Conservation (phyloP, 1,140 invertebrate species). For the Procambarus virginalis region DNA sequence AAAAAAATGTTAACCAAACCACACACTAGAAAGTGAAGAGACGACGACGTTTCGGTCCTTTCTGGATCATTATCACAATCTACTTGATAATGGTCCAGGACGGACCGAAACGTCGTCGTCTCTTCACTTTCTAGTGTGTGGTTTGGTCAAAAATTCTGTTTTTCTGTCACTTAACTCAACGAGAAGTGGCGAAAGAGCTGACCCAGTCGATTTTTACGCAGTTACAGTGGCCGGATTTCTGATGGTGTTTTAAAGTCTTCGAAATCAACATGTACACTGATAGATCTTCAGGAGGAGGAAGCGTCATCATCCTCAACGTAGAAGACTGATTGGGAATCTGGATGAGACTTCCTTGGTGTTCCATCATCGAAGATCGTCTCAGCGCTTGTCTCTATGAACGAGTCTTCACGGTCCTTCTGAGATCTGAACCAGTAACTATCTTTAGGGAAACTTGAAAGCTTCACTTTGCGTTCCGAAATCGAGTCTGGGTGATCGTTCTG, state of each 20-base stretch:
- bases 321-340: neutral
- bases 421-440: slow-evolving; percentile 53
- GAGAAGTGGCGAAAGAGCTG: slow-evolving; percentile 44
- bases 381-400: slow-evolving; percentile 38
- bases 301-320: slow-evolving; percentile 34
- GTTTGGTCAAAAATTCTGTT: no score
- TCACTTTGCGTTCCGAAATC: slow-evolving; percentile 16
- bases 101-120: no score
- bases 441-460: slow-evolving; percentile 40
- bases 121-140: no score
- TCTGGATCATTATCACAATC: no score
- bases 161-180: slow-evolving; percentile 15
- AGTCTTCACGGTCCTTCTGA: slow-evolving; percentile 55
- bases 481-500: neutral
- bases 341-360: neutral
- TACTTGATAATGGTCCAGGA: no score
- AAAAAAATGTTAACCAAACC: no score
- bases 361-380: slow-evolving; percentile 46
- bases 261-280: neutral
- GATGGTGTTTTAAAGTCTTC: no score
- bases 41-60: no score
- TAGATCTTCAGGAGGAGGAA: slow-evolving; percentile 4
- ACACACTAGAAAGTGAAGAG: no score
- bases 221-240: no score
- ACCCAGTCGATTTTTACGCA: neutral